Conservation (phyloP, 2,888 invertebrate genomes). For the Tipula vernalis region DNA sequence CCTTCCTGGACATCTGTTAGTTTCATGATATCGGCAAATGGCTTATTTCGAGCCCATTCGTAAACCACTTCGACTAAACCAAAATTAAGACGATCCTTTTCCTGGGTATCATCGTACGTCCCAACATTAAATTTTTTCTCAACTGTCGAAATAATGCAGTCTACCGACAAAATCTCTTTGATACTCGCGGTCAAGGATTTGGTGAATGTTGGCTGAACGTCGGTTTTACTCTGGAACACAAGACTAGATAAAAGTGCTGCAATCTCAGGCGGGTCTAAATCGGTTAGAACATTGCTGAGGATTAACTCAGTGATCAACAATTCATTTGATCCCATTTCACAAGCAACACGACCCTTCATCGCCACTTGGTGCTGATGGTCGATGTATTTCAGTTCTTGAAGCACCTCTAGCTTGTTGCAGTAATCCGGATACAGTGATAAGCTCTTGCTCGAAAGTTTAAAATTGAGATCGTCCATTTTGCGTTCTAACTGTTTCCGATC, state of each 20-base stretch:
- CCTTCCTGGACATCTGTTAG: constrained; percentile 94
- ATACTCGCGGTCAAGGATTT: constrained; percentile 54
- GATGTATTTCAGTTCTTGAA: constrained; percentile 60
- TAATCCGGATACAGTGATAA: constrained; percentile 84
- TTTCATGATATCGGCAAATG: constrained; percentile 87
- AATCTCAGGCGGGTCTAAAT: constrained; percentile 79
- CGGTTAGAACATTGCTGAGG: constrained; percentile 76
- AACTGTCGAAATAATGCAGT: constrained; percentile 32
- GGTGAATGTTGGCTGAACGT: constrained; percentile 44
- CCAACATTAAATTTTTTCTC: constrained; percentile 37
- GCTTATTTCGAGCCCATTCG: constrained; percentile 88
- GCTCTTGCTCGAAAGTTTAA: constrained; percentile 70
- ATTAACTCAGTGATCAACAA: constrained; percentile 89
- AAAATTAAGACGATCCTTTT: constrained; percentile 65
- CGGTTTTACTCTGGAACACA: constrained; percentile 78
- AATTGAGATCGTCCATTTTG: constrained; percentile 53
- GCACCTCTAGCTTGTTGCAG: constrained; percentile 59
- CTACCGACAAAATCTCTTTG: constrained; percentile 50
- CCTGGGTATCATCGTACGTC: constrained; percentile 33
- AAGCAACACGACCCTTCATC: constrained; percentile 74
- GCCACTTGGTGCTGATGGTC: constrained; percentile 60
- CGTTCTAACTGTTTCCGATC: constrained; percentile 60
- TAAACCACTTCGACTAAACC: constrained; percentile 89
- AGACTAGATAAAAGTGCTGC: constrained; percentile 86
- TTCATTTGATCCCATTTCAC: constrained; percentile 79